These are phyloP conservation scores for Myiopsitta monachus DNA, from an alignment of 2,113 vertebrate genomes.

Conservation along the genomic window DNA sequence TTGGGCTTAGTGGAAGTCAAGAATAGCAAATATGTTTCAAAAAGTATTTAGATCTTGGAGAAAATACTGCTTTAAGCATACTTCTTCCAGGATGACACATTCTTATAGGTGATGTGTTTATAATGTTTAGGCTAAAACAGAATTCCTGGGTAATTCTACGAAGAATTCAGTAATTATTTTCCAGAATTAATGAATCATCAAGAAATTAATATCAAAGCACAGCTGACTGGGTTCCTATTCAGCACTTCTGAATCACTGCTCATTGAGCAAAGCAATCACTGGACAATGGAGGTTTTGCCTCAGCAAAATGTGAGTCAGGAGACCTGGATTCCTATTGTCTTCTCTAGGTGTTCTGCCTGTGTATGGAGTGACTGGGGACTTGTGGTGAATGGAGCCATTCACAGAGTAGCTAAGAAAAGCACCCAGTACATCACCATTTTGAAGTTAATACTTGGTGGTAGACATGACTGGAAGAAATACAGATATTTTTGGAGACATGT, in stretches of 20 bases:
- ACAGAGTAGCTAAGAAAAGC: background rate
- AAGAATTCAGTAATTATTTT: background rate
- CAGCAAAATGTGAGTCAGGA: conserved; percentile 56
- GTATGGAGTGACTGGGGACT: conserved; percentile 31
- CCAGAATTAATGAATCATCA: conserved; percentile 5
- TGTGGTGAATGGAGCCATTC: conserved; percentile 26
- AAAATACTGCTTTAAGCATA: background rate
- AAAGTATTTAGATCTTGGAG: background rate
- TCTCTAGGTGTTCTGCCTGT: conserved; percentile 48
- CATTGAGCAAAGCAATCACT: conserved; percentile 9
- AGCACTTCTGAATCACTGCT: conserved; percentile 39
- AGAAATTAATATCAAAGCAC: conserved; percentile 41
- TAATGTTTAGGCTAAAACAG: background rate
- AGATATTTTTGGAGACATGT: conserved; percentile 47
- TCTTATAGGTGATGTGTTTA: background rate
- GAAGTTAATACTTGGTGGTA: conserved; percentile 52
- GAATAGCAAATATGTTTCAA: background rate
- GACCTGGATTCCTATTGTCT: conserved; percentile 34
- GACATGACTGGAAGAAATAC: conserved; percentile 63
- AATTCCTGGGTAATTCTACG: background rate
- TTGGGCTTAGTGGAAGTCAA: background rate
- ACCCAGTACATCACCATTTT: conserved; percentile 47
- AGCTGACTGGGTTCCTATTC: conserved; percentile 25
- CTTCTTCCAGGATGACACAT: background rate
- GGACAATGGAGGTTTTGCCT: conserved; percentile 31